Percentiles rank a stretch among this genome's conserved stretches.
Conservation (phyloP, 2,888 invertebrate genomes). For the Germaria angustata region DNA sequence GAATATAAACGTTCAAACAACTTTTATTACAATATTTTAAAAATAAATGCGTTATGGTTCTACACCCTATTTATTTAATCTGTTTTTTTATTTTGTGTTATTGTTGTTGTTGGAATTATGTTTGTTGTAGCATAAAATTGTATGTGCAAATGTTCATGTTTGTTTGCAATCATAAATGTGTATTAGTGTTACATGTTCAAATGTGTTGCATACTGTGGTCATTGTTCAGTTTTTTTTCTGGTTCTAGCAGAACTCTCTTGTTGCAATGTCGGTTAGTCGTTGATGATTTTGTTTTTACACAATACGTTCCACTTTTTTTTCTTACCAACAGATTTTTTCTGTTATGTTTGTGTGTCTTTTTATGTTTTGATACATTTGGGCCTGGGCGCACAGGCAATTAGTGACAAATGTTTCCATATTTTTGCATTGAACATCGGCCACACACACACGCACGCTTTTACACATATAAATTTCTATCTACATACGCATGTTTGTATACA, state of each 20-base stretch:
- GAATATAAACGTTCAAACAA: too few species aligned
- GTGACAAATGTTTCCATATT: constrained; percentile 79
- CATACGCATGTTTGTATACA: background rate
- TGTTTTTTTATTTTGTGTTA: background rate
- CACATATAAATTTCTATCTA: constrained; percentile 50
- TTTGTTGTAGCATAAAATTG: constrained; percentile 21
- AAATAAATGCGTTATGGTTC: constrained; percentile 55
- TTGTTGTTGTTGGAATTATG: background rate
- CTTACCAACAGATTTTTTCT: constrained; percentile 24
- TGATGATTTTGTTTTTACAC: constrained; percentile 61
- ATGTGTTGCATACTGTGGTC: constrained; percentile 43
- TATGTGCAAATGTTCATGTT: background rate
- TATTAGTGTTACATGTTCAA: constrained; percentile 30
- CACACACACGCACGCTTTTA: constrained; percentile 47
- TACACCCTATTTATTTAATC: constrained; percentile 4
- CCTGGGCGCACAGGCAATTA: constrained; percentile 74
- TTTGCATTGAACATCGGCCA: constrained; percentile 70
- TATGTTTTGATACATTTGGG: constrained; percentile 58
- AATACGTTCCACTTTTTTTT: background rate
- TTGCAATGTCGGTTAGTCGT: constrained; percentile 53
- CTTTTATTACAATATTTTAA: constrained; percentile 16
- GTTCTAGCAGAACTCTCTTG: constrained; percentile 33
- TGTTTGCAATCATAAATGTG: background rate
- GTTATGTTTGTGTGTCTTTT: constrained; percentile 7
- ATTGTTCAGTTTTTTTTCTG: constrained; percentile 19